These are phyloP conservation scores for Lanius collurio DNA, from an alignment of 2,113 vertebrate species.

Conservation along the genomic window DNA sequence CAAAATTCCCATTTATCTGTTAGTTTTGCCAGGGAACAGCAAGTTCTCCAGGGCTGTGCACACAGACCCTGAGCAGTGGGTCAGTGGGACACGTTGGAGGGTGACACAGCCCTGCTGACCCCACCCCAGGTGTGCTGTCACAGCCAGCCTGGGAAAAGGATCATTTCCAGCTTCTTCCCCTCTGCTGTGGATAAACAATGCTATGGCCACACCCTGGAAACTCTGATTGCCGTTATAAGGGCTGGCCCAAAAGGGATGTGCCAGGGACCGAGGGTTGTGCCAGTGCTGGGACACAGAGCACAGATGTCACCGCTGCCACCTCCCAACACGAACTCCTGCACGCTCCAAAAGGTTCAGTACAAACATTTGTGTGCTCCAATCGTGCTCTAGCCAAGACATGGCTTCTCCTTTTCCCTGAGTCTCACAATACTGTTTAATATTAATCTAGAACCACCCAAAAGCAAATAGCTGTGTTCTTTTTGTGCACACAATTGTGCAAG, in stretches of 20 bases:
- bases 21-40: neutral
- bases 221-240: neutral
- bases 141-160: neutral
- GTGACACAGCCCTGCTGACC: neutral
- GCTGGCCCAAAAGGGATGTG: neutral
- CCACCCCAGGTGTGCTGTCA: neutral
- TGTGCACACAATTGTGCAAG: constrained; percentile 55
- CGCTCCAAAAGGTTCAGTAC: neutral
- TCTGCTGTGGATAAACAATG: neutral
- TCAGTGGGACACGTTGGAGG: neutral
- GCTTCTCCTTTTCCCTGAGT: neutral
- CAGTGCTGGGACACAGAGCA: neutral
- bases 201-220: constrained; percentile 10
- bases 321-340: accelerated
- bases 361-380: neutral
- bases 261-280: neutral
- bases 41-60: neutral
- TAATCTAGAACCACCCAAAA: constrained; percentile 55
- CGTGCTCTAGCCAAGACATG: accelerated
- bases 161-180: neutral
- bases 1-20: neutral
- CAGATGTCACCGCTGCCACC: neutral
- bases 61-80: accelerated
- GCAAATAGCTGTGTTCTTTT: constrained; percentile 29
- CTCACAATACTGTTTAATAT: constrained; percentile 43